Percentiles rank a stretch among this genome's conserved stretches.
These are phyloP conservation scores for Camponotus vicinus DNA, from an alignment of 1,140 invertebrate species.

Conservation along the genomic window DNA sequence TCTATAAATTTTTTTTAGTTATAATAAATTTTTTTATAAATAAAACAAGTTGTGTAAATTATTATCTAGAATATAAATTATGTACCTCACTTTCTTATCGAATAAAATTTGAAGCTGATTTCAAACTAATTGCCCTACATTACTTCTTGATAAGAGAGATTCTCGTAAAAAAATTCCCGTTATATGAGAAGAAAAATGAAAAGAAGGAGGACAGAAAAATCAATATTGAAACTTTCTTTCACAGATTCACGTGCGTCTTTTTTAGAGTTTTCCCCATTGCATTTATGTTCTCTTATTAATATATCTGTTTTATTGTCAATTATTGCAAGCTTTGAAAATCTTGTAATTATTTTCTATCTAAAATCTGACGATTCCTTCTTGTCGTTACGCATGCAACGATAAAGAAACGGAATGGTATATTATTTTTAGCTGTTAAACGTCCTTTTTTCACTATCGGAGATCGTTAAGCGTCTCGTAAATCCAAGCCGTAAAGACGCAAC, in stretches of 20 bases:
- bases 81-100: too few species aligned
- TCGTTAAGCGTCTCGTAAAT: constrained; percentile 48
- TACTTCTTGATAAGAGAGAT: too few species aligned
- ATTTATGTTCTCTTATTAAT: not conserved
- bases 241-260: not conserved
- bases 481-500: constrained; percentile 16
- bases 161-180: too few species aligned
- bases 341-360: not conserved
- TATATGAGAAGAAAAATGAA: too few species aligned
- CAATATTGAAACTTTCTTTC: too few species aligned
- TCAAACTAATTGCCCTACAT: too few species aligned
- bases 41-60: too few species aligned
- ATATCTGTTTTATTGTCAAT: not conserved
- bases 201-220: too few species aligned
- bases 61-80: too few species aligned
- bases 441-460: constrained; percentile 23
- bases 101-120: too few species aligned
- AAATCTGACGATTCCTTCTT: not conserved
- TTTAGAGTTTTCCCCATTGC: not conserved
- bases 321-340: not conserved
- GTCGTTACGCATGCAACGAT: not conserved
- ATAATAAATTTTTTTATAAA: too few species aligned
- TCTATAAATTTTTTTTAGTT: constrained; percentile 1
- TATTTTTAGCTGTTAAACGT: not conserved
- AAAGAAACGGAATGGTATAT: not conserved